These are phyloP conservation scores for Parambassis ranga DNA, from an alignment of 2,797 vertebrate species.

Conservation along the genomic window DNA sequence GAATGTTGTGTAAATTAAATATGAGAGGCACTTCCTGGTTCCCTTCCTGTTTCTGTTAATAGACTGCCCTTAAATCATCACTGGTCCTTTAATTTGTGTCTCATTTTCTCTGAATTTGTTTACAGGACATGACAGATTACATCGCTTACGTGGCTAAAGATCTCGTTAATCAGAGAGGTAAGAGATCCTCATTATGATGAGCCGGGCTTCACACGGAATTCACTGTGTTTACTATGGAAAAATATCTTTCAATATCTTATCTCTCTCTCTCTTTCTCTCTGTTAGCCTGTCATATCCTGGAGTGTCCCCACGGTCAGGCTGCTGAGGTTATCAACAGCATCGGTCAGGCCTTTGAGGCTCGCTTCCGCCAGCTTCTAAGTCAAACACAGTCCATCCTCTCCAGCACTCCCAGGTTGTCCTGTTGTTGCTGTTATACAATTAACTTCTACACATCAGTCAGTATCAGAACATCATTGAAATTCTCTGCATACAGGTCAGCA, in stretches of 20 bases:
- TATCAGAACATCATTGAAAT: background rate
- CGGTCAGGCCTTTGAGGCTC: conserved; percentile 90
- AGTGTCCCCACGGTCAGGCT: conserved; percentile 85
- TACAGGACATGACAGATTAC: conserved; percentile 90
- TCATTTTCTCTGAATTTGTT: conserved; percentile 32
- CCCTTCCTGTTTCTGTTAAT: too few species aligned
- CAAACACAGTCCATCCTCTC: conserved; percentile 78
- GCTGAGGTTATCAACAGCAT: conserved; percentile 90
- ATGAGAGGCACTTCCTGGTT: too few species aligned
- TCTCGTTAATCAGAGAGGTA: conserved; percentile 90
- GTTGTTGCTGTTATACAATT: background rate
- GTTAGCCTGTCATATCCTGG: conserved; percentile 92
- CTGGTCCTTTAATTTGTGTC: too few species aligned
- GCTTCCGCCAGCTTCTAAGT: conserved; percentile 90
- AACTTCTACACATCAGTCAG: background rate
- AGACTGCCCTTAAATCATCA: too few species aligned
- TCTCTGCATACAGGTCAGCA: conserved; percentile 38
- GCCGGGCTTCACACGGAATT: background rate
- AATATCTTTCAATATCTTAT: background rate
- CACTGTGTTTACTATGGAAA: background rate
- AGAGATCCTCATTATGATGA: background rate
- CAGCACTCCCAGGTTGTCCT: conserved; percentile 82
- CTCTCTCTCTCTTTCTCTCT: conserved; percentile 21
- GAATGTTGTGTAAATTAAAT: too few species aligned
- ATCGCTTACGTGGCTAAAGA: conserved; percentile 96